Evolutionary conservation across 2,888 invertebrate genomes (phyloP).

Genomic region (Xestobium rufovillosum): DNA sequence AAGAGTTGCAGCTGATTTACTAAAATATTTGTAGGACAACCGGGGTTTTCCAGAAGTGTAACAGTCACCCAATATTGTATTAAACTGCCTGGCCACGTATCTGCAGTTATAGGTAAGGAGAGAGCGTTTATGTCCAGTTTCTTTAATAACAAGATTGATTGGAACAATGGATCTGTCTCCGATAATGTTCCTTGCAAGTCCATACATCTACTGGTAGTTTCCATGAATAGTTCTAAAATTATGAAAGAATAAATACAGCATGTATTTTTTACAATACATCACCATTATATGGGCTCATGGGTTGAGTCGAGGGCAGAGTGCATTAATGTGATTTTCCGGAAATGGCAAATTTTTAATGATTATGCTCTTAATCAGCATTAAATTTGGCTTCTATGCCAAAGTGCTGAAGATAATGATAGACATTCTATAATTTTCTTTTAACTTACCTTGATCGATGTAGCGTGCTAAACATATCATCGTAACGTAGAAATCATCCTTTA

Average conservation of each 20-base stretch:
- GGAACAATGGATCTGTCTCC: conserved; percentile 27
- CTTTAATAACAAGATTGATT: conserved; percentile 29
- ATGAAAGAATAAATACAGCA: too few species aligned
- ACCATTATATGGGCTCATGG: too few species aligned
- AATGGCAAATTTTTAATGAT: too few species aligned
- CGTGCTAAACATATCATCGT: conserved; percentile 79
- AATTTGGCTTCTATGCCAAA: too few species aligned
- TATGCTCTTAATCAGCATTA: too few species aligned
- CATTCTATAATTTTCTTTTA: too few species aligned
- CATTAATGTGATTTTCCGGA: too few species aligned
- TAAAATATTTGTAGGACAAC: conserved; percentile 71
- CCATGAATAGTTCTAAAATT: conserved; percentile 51
- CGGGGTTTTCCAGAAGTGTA: conserved; percentile 77
- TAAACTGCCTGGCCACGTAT: conserved; percentile 34
- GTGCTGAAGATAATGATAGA: too few species aligned
- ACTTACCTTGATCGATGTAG: conserved; percentile 68
- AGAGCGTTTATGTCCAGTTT: conserved; percentile 31
- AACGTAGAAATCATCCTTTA: conserved; percentile 58
- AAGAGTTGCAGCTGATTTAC: conserved; percentile 78
- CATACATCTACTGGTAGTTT: conserved; percentile 54
- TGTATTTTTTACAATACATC: too few species aligned
- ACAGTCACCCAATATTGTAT: conserved; percentile 73
- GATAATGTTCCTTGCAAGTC: conserved; percentile 53
- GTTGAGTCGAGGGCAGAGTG: too few species aligned
- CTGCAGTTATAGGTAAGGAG: conserved; percentile 28